These are phyloP conservation scores for Oenanthe oenanthe DNA, from an alignment of 2,113 vertebrate genomes.

Conservation along the genomic window DNA sequence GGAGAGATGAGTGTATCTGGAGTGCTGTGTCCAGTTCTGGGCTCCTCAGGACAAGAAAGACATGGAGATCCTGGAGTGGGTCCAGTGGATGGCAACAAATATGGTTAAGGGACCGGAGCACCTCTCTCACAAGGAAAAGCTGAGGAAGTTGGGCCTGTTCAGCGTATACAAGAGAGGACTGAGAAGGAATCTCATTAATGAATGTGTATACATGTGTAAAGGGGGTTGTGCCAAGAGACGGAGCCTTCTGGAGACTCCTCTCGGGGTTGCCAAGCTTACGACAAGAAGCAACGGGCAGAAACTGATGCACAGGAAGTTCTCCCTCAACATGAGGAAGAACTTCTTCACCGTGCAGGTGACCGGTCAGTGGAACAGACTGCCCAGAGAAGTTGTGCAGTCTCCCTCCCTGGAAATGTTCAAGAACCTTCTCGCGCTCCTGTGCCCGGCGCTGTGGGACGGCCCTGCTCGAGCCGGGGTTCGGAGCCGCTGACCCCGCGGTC, in stretches of 20 bases:
- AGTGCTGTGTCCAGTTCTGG: neutral
- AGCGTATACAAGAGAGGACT: neutral
- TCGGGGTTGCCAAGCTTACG: neutral
- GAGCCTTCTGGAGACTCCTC: neutral
- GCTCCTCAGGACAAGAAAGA: neutral
- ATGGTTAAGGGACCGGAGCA: neutral
- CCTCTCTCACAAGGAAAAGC: neutral
- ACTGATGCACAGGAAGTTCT: neutral
- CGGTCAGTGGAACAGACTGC: neutral
- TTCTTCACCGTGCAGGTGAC: neutral
- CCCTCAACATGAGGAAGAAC: neutral
- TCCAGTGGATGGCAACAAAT: neutral
- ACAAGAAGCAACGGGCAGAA: neutral
- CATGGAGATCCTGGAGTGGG: neutral
- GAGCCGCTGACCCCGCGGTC: accelerated
- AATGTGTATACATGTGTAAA: no score
- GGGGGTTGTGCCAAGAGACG: neutral
- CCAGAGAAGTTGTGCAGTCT: neutral
- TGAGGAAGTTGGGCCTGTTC: neutral
- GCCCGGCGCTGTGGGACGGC: accelerated
- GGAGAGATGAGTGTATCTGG: no score
- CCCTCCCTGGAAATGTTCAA: neutral
- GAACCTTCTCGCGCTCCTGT: neutral
- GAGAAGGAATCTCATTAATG: neutral
- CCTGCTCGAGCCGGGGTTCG: accelerated